These are phyloP conservation scores for Ginglymostoma cirratum DNA, from an alignment of 2,113 vertebrate species.

Conservation along the genomic window DNA sequence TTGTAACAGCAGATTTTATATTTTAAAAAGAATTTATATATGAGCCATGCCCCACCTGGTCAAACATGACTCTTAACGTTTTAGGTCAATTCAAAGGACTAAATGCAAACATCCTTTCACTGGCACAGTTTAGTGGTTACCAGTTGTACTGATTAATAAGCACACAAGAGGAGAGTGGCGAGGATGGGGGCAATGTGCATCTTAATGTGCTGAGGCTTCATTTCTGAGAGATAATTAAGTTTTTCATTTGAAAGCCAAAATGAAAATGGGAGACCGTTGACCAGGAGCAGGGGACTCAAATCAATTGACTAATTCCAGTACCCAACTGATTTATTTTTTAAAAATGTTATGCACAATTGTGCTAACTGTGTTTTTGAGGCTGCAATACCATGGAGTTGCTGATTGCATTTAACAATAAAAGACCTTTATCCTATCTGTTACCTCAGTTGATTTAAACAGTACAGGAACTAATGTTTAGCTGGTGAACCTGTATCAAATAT, in stretches of 20 bases:
- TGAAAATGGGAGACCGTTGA: not conserved
- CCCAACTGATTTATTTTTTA: not conserved
- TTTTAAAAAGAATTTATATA: not conserved
- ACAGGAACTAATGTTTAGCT: constrained; percentile 30
- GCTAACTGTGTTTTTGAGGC: not conserved
- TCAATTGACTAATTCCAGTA: not conserved
- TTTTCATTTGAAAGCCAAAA: not conserved
- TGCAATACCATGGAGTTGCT: constrained; percentile 2
- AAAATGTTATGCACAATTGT: not conserved
- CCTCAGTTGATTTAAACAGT: constrained; percentile 26
- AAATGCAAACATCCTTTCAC: not conserved
- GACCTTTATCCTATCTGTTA: not conserved
- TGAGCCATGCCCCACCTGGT: not conserved
- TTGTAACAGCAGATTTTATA: not conserved
- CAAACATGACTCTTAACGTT: not conserved
- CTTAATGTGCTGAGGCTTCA: not conserved
- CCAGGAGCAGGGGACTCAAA: not conserved
- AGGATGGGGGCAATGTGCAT: not conserved
- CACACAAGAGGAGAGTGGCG: not conserved
- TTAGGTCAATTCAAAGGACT: not conserved
- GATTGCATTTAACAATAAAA: constrained; percentile 27
- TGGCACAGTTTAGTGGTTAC: not conserved
- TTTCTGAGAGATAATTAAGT: constrained; percentile 4
- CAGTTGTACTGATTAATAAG: not conserved
- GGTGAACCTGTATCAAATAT: constrained; percentile 37